A percentile compares a stretch with the other conserved stretches of the same genome.
Evolutionary conservation across 2,113 vertebrate species (phyloP).

Genomic region (Anoplopoma fimbria): DNA sequence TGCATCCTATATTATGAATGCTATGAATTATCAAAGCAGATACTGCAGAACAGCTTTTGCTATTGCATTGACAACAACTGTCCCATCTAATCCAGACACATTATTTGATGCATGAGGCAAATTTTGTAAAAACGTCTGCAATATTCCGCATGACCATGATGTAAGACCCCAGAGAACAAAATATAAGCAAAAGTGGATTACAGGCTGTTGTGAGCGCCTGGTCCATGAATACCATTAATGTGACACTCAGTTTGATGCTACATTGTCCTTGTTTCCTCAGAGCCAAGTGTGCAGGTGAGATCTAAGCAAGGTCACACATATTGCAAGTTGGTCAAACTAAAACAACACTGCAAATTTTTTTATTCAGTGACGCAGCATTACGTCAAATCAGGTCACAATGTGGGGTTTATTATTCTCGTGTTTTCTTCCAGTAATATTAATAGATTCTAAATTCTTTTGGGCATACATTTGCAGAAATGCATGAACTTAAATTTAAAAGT

Average conservation of each 20-base stretch:
- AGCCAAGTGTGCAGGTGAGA: conserved; percentile 25
- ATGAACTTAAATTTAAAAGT: background rate
- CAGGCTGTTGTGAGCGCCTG: background rate
- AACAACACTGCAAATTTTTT: background rate
- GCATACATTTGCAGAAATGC: background rate
- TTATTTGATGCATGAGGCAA: conserved; percentile 46
- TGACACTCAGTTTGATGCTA: conserved; percentile 7
- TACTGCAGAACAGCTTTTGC: conserved; percentile 5
- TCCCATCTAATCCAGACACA: conserved; percentile 29
- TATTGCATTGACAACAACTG: conserved; percentile 10
- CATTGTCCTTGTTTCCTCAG: conserved; percentile 8
- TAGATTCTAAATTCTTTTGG: background rate
- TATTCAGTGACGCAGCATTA: background rate
- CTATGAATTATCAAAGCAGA: conserved; percentile 22
- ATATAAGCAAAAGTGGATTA: conserved; percentile 34
- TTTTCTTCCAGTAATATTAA: background rate
- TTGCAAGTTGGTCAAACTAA: background rate
- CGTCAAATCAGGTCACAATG: background rate
- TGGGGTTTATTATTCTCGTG: background rate
- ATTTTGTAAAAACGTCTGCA: conserved; percentile 32
- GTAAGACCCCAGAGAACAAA: conserved; percentile 29
- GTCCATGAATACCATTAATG: conserved; percentile 1
- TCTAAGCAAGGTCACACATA: conserved; percentile 20
- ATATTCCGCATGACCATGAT: conserved; percentile 11
- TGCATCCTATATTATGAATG: background rate